phyloP scores from a whole-genome alignment of 2,888 invertebrate species.

The Odontothrips loti region DNA sequence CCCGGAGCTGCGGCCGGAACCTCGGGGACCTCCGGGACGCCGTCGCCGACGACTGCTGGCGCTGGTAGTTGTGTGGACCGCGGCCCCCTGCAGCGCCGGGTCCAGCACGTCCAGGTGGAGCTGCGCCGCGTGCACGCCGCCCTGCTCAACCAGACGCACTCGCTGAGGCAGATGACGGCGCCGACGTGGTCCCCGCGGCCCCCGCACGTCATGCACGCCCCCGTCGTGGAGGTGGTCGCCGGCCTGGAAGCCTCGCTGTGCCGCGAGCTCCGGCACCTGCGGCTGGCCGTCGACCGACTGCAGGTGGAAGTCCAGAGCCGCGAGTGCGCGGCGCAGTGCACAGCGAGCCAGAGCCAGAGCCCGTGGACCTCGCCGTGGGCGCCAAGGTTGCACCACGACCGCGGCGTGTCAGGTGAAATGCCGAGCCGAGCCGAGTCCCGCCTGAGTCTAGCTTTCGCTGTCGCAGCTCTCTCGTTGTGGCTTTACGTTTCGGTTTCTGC shows the following conservation, averaged over 20 bases:
- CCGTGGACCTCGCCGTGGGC: neutral
- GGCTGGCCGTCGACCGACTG: conserved; percentile 30
- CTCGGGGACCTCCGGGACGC: neutral
- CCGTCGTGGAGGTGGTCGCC: neutral
- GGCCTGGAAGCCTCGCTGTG: conserved; percentile 34
- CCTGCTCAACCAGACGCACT: conserved; percentile 38
- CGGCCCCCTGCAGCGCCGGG: neutral
- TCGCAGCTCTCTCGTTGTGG: neutral
- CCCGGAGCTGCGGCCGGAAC: neutral
- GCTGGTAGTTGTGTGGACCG: too few species aligned
- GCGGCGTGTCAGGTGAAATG: too few species aligned
- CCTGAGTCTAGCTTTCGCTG: too few species aligned
- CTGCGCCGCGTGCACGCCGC: conserved; percentile 37
- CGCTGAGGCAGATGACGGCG: conserved; percentile 34
- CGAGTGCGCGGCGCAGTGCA: neutral
- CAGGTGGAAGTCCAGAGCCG: conserved; percentile 27
- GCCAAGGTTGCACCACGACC: neutral
- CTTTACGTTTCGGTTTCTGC: neutral
- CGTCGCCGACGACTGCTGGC: neutral
- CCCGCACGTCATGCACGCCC: neutral
- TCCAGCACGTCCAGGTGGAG: conserved; percentile 35
- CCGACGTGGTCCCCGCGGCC: neutral
- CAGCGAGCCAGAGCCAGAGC: neutral
- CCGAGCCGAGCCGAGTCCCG: too few species aligned
- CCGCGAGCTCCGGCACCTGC: conserved; percentile 33